A percentile compares a stretch with the other conserved stretches of the same genome.
Evolutionary conservation across 2,113 vertebrate species (phyloP).

Genomic region (Salvelinus alpinus): DNA sequence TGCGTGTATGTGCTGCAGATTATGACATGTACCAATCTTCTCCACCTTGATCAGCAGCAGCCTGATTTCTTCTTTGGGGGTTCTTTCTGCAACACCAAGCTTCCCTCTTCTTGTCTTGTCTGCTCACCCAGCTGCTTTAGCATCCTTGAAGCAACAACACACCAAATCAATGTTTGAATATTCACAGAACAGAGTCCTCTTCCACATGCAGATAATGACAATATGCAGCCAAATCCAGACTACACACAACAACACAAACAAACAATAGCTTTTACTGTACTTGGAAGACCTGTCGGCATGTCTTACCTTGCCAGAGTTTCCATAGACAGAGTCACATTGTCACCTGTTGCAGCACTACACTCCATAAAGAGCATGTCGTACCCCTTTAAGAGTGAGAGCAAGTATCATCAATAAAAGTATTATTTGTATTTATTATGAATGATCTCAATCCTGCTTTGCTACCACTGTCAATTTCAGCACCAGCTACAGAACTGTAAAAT

Average conservation of each 20-base stretch:
- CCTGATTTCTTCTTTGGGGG: conserved; percentile 63
- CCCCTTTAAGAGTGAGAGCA: conserved; percentile 68
- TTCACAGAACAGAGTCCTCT: conserved; percentile 2
- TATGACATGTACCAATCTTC: no score
- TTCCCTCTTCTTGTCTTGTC: conserved; percentile 44
- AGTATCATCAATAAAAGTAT: background rate
- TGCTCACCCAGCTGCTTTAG: conserved; percentile 72
- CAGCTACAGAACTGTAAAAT: background rate
- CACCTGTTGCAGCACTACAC: conserved; percentile 87
- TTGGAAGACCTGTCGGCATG: background rate
- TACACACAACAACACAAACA: background rate
- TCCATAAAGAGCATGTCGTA: conserved; percentile 82
- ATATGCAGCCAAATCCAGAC: background rate
- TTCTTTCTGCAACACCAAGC: conserved; percentile 55
- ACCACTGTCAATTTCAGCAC: background rate
- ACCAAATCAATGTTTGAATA: conserved; percentile 8
- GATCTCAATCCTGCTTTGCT: background rate
- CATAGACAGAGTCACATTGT: conserved; percentile 82
- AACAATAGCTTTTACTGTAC: background rate
- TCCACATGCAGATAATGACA: background rate
- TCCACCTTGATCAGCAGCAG: conserved; percentile 78
- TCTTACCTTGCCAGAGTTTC: conserved; percentile 82
- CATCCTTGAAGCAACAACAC: conserved; percentile 67
- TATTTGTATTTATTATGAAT: background rate
- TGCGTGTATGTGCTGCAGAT: no score